phyloP scores from a whole-genome alignment of 2,888 invertebrate genomes.

The Diarsia mendica region DNA sequence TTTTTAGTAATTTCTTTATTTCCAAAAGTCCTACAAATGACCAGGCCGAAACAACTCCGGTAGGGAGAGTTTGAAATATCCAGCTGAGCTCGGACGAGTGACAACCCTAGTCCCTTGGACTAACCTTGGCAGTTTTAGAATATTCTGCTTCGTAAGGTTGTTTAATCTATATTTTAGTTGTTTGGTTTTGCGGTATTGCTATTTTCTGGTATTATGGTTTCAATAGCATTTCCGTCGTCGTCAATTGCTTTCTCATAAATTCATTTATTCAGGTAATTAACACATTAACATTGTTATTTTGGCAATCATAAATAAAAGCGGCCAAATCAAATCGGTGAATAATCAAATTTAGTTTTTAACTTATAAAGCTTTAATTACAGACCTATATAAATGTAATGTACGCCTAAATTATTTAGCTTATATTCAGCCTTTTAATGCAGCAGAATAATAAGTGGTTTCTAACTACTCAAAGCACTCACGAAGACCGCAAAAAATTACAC shows the following conservation, averaged over 20 bases:
- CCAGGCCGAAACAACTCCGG: too few relatives aligned
- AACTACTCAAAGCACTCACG: conserved; percentile 7
- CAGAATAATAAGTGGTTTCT: background rate
- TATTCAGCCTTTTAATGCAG: background rate
- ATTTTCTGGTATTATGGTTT: background rate
- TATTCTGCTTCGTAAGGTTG: background rate
- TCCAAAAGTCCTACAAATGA: background rate
- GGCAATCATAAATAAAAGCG: background rate
- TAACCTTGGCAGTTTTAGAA: conserved; percentile 28
- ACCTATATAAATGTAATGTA: background rate
- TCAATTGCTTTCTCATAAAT: background rate
- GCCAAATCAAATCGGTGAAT: too few relatives aligned
- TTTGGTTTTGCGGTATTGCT: conserved; percentile 15
- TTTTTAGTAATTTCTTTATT: too few relatives aligned
- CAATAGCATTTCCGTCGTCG: background rate
- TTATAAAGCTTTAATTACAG: background rate
- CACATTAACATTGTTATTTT: too few relatives aligned
- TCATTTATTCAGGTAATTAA: too few relatives aligned
- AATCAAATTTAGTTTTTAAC: background rate
- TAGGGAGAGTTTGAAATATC: background rate
- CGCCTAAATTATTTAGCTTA: background rate
- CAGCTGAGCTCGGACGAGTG: background rate
- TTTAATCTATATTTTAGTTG: conserved; percentile 12
- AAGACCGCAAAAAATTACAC: conserved; percentile 3
- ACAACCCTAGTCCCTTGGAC: background rate